Conservation (phyloP, 2,797 vertebrate species). For the Sternotherus odoratus region DNA sequence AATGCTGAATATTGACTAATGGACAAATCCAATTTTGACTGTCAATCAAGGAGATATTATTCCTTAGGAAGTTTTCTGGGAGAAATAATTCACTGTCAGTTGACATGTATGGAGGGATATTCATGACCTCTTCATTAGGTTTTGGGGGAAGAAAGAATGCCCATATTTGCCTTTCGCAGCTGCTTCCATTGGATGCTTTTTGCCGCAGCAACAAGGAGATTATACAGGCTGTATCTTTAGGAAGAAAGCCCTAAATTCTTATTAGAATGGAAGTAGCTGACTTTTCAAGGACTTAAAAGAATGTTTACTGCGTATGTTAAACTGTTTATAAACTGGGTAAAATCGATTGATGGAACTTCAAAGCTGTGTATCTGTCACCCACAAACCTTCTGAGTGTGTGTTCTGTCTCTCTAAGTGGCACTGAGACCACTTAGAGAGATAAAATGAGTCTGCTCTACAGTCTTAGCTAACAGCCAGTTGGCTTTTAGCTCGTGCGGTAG, state of each 20-base stretch:
- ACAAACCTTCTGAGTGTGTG: too few relatives aligned
- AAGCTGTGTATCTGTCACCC: background rate
- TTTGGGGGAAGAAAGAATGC: background rate
- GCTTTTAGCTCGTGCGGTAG: too few relatives aligned
- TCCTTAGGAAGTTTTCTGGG: constrained; percentile 17
- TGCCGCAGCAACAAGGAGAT: background rate
- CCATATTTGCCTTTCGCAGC: background rate
- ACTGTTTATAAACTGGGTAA: background rate
- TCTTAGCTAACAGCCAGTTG: too few relatives aligned
- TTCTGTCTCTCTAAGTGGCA: too few relatives aligned
- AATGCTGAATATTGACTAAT: constrained; percentile 16
- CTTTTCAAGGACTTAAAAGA: background rate
- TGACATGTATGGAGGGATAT: background rate
- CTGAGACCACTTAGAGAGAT: too few relatives aligned
- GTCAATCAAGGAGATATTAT: constrained; percentile 19
- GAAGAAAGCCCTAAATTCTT: background rate
- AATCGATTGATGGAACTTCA: background rate
- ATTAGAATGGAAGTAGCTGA: background rate
- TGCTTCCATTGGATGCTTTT: background rate
- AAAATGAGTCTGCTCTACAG: too few relatives aligned
- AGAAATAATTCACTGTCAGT: constrained; percentile 5
- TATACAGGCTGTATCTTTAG: background rate
- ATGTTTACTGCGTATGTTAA: background rate
- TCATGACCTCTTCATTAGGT: background rate
- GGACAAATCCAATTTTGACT: constrained; percentile 15